phyloP scores from a whole-genome alignment of 2,888 invertebrate genomes.

The Lapara coniferarum region DNA sequence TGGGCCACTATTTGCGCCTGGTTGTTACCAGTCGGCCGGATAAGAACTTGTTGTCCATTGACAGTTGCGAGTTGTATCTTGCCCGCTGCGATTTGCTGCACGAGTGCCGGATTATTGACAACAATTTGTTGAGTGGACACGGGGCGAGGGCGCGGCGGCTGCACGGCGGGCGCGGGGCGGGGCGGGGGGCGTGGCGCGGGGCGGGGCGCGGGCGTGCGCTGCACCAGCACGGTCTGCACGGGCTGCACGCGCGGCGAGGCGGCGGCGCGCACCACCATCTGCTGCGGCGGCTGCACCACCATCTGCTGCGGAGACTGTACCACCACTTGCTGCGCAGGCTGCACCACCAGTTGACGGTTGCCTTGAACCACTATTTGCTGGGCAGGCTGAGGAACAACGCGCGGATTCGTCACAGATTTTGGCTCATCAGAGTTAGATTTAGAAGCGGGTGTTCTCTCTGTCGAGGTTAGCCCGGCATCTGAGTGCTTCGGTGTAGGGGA shows the following conservation, averaged over 20 bases:
- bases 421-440: conserved; percentile 37
- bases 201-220: conserved; percentile 50
- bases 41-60: conserved; percentile 93
- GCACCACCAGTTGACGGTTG: conserved; percentile 66
- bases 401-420: conserved; percentile 38
- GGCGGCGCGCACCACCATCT: conserved; percentile 52
- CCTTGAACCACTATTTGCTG: conserved; percentile 61
- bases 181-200: conserved; percentile 48
- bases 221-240: conserved; percentile 68
- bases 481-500: conserved; percentile 53
- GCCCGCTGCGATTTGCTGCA: conserved; percentile 91
- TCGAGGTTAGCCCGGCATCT: conserved; percentile 38
- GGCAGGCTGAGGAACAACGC: conserved; percentile 37
- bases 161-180: conserved; percentile 42
- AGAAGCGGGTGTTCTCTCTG: conserved; percentile 32
- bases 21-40: conserved; percentile 90
- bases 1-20: conserved; percentile 91
- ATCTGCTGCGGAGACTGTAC: conserved; percentile 56
- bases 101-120: conserved; percentile 89
- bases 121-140: conserved; percentile 87
- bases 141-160: conserved; percentile 58
- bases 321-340: conserved; percentile 53
- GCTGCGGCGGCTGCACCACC: conserved; percentile 56
- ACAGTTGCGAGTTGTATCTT: conserved; percentile 93
- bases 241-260: conserved; percentile 55